These are phyloP conservation scores for Zaprionus ghesquierei DNA, from an alignment of 1,140 invertebrate species.

Conservation along the genomic window DNA sequence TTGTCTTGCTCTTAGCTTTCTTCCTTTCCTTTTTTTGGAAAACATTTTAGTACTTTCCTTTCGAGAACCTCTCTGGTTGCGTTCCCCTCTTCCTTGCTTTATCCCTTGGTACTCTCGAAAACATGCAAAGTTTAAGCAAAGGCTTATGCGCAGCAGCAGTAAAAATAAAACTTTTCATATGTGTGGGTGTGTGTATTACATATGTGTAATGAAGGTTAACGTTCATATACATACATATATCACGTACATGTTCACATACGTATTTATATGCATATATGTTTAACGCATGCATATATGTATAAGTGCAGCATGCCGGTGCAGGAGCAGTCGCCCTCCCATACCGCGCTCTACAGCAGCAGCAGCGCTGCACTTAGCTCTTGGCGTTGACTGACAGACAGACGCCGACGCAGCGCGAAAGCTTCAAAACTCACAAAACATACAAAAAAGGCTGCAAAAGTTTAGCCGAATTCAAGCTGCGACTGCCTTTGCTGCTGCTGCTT, in stretches of 20 bases:
- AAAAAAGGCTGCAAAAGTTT: conserved; percentile 24
- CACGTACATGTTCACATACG: not conserved
- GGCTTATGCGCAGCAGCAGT: conserved; percentile 12
- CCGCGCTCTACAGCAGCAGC: conserved; percentile 28
- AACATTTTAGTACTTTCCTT: conserved; percentile 14
- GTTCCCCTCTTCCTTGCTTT: conserved; percentile 4
- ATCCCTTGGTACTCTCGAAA: not conserved
- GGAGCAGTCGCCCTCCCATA: conserved; percentile 38
- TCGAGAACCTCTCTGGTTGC: not conserved
- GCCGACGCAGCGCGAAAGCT: conserved; percentile 13
- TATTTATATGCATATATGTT: not conserved
- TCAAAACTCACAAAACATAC: conserved; percentile 12
- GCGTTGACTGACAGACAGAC: conserved; percentile 6
- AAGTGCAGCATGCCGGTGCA: conserved; percentile 67
- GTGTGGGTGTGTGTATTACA: conserved; percentile 7
- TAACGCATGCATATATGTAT: not conserved
- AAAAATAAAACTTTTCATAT: conserved; percentile 46
- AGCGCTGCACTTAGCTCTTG: conserved; percentile 16
- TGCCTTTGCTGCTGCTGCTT: not conserved
- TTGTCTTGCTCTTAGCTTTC: not conserved
- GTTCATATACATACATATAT: too few species aligned
- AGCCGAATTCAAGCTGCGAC: conserved; percentile 11
- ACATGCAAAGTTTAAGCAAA: conserved; percentile 14
- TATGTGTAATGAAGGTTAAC: conserved; percentile 15
- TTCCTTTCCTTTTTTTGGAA: not conserved